These are phyloP conservation scores for Hybognathus amarus DNA, from an alignment of 2,797 vertebrate species.

Conservation along the genomic window DNA sequence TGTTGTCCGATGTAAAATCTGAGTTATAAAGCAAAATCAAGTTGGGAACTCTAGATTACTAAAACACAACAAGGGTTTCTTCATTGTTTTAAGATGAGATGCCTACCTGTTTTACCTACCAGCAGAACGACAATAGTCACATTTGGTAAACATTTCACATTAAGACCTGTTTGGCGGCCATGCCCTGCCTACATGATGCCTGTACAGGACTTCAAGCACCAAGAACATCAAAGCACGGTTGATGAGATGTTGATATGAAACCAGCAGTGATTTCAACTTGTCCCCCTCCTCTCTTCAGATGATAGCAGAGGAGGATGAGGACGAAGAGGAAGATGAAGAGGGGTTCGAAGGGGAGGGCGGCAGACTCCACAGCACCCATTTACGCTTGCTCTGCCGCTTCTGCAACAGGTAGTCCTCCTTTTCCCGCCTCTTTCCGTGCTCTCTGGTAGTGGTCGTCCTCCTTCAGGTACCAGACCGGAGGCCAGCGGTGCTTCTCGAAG, in stretches of 20 bases:
- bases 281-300: slow-evolving; percentile 5
- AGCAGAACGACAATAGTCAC: background rate
- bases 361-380: slow-evolving; percentile 76
- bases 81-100: background rate
- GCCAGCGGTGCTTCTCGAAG: slow-evolving; percentile 77
- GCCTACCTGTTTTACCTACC: background rate
- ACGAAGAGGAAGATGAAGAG: slow-evolving; percentile 23
- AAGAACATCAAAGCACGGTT: background rate
- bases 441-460: slow-evolving; percentile 78
- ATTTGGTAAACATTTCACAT: slow-evolving; percentile 14
- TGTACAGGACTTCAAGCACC: slow-evolving; percentile 13
- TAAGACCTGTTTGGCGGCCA: background rate
- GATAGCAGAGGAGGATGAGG: slow-evolving; percentile 31
- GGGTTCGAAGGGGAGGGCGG: slow-evolving; percentile 49
- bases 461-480: slow-evolving; percentile 78
- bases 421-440: slow-evolving; percentile 72
- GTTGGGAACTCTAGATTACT: background rate
- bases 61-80: background rate
- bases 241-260: background rate
- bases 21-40: background rate
- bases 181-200: background rate
- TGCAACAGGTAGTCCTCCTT: slow-evolving; percentile 71
- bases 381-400: slow-evolving; percentile 72
- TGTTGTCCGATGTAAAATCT: background rate
- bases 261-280: background rate